A percentile compares a stretch with the other conserved stretches of the same genome.
Conservation (phyloP, 2,888 invertebrate genomes). For the Microlaimidae sp. region DNA sequence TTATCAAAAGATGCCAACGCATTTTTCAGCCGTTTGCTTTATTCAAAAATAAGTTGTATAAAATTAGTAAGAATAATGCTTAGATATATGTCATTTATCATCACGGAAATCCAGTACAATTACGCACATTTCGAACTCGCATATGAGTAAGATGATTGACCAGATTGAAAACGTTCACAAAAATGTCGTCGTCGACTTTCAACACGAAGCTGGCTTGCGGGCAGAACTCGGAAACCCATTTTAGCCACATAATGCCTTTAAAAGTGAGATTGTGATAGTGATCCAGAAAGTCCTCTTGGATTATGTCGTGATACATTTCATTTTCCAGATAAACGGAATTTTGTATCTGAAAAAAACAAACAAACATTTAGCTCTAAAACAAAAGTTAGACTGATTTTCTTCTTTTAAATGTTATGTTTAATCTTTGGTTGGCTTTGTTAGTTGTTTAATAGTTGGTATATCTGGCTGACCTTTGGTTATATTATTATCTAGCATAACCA, state of each 20-base stretch:
- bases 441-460: too few relatives aligned
- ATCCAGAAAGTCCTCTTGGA: background rate
- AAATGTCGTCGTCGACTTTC: constrained; percentile 17
- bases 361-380: too few relatives aligned
- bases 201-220: constrained; percentile 11
- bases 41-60: background rate
- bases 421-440: too few relatives aligned
- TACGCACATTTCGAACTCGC: background rate
- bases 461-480: too few relatives aligned
- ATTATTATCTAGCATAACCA: too few relatives aligned
- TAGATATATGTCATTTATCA: too few relatives aligned
- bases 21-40: too few relatives aligned
- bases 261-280: background rate
- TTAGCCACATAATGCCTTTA: constrained; percentile 14
- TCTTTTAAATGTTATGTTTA: too few relatives aligned
- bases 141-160: constrained; percentile 8
- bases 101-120: too few relatives aligned
- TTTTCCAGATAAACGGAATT: background rate
- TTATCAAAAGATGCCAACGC: too few relatives aligned
- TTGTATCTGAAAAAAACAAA: background rate
- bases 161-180: constrained; percentile 15
- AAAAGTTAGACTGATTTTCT: too few relatives aligned
- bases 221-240: constrained; percentile 12
- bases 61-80: background rate
- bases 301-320: background rate